Evolutionary conservation across 2,113 vertebrate species (phyloP).

Genomic region (Tonatia bakeri): DNA sequence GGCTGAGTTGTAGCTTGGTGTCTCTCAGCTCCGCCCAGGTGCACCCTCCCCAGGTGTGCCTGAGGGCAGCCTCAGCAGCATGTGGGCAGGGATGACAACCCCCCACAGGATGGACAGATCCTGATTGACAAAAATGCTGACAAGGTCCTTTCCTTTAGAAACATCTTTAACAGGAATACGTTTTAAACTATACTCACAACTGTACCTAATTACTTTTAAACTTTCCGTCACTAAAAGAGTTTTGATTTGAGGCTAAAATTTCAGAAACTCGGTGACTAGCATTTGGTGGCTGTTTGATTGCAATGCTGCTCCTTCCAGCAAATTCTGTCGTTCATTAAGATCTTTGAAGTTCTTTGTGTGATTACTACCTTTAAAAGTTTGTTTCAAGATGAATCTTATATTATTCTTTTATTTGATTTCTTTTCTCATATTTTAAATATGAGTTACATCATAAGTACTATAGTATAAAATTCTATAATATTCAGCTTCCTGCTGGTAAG

Average conservation of each 20-base stretch:
- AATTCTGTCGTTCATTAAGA: neutral
- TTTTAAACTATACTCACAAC: neutral
- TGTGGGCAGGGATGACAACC: accelerated
- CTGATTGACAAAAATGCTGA: neutral
- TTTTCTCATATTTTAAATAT: neutral
- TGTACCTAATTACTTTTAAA: neutral
- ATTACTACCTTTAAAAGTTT: neutral
- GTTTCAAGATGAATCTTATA: neutral
- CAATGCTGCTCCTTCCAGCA: neutral
- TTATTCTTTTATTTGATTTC: neutral
- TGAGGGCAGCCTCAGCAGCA: neutral
- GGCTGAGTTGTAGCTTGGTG: neutral
- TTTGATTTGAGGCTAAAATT: neutral
- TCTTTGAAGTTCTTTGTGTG: neutral
- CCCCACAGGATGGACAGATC: neutral
- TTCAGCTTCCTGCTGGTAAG: neutral
- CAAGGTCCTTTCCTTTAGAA: neutral
- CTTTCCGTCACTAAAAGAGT: neutral
- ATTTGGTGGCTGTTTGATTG: neutral
- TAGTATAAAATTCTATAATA: neutral
- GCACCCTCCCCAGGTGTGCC: neutral
- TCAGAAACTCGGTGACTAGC: neutral
- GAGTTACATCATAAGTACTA: neutral
- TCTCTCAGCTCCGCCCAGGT: neutral
- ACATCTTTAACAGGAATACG: neutral